Evolutionary conservation across 2,797 vertebrate genomes (phyloP).

Genomic region (Tachyglossus aculeatus): DNA sequence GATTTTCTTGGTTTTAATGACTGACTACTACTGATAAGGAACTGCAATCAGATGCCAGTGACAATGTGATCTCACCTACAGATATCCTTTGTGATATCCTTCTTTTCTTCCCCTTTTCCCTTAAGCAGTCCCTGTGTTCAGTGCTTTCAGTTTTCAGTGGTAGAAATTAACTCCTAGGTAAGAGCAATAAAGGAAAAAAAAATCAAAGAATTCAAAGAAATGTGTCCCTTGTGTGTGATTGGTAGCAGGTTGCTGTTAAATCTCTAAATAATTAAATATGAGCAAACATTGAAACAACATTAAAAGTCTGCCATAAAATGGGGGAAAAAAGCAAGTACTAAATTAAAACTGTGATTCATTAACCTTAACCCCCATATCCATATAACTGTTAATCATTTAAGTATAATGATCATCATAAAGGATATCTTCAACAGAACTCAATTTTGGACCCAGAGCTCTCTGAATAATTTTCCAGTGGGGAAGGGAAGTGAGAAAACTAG

Average conservation of each 20-base stretch:
- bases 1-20: constrained; percentile 32
- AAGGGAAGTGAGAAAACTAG: background rate
- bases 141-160: constrained; percentile 29
- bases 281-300: constrained; percentile 34
- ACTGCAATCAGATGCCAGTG: constrained; percentile 33
- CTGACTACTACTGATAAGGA: constrained; percentile 37
- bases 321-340: background rate
- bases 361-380: background rate
- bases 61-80: constrained; percentile 59
- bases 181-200: constrained; percentile 7
- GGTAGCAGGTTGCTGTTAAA: constrained; percentile 60
- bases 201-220: constrained; percentile 28
- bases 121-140: constrained; percentile 11
- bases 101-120: background rate
- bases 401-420: background rate
- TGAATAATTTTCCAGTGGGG: background rate
- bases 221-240: constrained; percentile 30
- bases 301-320: constrained; percentile 30
- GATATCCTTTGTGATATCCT: constrained; percentile 27
- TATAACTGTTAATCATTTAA: background rate
- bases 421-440: background rate
- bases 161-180: constrained; percentile 43
- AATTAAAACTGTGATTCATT: constrained; percentile 18
- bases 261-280: constrained; percentile 69
- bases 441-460: background rate